A percentile compares a stretch with the other conserved stretches of the same genome.
Conservation (phyloP, 2,797 vertebrate species). For the Peromyscus melanophrys region DNA sequence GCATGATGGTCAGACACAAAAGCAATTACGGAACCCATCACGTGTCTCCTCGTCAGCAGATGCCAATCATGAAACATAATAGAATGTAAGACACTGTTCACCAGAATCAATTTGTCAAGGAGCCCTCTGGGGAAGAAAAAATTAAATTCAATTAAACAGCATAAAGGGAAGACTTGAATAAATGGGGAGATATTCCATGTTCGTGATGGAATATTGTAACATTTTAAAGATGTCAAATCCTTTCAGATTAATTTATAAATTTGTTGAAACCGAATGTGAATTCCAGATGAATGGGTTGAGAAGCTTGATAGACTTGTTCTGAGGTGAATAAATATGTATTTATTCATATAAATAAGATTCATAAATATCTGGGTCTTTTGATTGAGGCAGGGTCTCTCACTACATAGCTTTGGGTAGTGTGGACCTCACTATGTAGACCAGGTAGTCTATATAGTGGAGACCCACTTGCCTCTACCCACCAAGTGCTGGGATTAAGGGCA, state of each 20-base stretch:
- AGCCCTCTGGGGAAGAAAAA: constrained; percentile 25
- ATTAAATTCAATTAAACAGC: constrained; percentile 31
- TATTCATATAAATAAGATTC: neutral
- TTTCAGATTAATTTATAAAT: constrained; percentile 32
- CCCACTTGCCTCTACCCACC: neutral
- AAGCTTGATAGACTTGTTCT: neutral
- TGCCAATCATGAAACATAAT: neutral
- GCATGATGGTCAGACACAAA: neutral
- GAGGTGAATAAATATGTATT: constrained; percentile 35
- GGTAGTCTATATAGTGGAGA: neutral
- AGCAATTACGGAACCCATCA: neutral
- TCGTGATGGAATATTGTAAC: neutral
- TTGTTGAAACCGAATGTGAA: neutral
- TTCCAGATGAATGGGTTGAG: constrained; percentile 9
- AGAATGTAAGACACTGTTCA: neutral
- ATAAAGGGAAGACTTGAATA: constrained; percentile 43
- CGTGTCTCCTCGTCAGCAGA: neutral
- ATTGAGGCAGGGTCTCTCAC: neutral
- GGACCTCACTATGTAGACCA: neutral
- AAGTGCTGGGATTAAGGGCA: neutral
- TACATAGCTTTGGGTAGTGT: neutral
- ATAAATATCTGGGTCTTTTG: neutral
- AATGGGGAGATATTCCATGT: neutral
- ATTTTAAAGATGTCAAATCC: neutral
- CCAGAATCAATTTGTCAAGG: constrained; percentile 13